Evolutionary conservation across 1,140 invertebrate genomes (phyloP), one percentile per base, ranked within the genome.

Genomic region (Brachionus asplanchnoidis): DNA sequence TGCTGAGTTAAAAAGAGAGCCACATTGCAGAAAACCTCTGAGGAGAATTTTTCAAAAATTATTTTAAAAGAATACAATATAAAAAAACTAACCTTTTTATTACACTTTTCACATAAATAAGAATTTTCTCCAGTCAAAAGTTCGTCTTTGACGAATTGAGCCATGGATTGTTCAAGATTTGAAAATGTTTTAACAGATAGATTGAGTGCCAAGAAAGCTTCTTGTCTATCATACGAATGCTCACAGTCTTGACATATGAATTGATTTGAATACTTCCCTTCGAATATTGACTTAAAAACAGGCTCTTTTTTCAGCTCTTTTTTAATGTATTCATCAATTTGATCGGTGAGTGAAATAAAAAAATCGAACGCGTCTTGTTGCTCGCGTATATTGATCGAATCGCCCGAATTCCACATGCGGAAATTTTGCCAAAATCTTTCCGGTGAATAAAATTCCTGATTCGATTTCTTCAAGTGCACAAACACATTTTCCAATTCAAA

Each of bases 301-400:
- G 60, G 60, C 46, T 84, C 65, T 84, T 23, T 17, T 46, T 70
- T 68, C 17, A 46, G 12, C 40, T 50, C 20, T 32, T 68, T 84
- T 42, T 44, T 0, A 36, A 99, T 90, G 46, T 95, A 95, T 91
- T 99, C 97, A 88, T 99, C 97, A 85, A 98, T 91, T 88, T 95
- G 96, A 90, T 99, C 97, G 20, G 98, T 95, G n/a, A 99, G 91
- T 86, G 95, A 96, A 94, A 98, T 99, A 88, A 98, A 99, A 91
- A 99, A 99, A 91, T 99, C 97, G 53, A 98, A 94, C 8, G 97
- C 97, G 91, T 99, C 97, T 90, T 99, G 97, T 89, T 99, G 97
- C 88, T 99, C 97, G 66, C 97, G 92, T 79, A 98, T 91, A 92
- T 99, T 99, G 9, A 99, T 96, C 77, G 96, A 95, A 90, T 98